Evolutionary conservation across 2,888 invertebrate species (phyloP).

Genomic region (Drosophila incognita): DNA sequence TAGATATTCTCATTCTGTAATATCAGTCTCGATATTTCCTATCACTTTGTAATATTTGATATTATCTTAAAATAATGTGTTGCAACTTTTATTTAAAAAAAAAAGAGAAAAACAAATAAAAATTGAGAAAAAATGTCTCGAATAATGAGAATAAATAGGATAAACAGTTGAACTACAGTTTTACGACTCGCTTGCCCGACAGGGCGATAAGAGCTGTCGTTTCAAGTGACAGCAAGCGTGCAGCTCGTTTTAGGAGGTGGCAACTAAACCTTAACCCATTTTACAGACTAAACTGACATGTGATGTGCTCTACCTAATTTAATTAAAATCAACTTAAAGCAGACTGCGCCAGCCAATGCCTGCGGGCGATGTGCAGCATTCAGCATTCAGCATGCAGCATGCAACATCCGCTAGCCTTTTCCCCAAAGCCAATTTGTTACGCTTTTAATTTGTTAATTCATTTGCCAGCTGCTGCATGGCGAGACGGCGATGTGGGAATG

Average conservation of each 20-base stretch:
- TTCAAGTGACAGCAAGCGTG: slow-evolving; percentile 15
- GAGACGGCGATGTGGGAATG: slow-evolving; percentile 9
- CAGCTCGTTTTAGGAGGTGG: not conserved
- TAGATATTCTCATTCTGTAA: not conserved
- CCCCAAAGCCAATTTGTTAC: slow-evolving; percentile 70
- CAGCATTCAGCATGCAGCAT: slow-evolving; percentile 41
- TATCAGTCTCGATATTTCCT: not conserved
- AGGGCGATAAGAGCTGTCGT: slow-evolving; percentile 22
- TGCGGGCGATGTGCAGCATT: slow-evolving; percentile 17
- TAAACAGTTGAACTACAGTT: not conserved
- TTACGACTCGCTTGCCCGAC: slow-evolving; percentile 2
- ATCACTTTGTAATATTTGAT: not conserved
- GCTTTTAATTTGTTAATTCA: slow-evolving; percentile 79
- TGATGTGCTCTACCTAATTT: slow-evolving; percentile 64
- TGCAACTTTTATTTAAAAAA: not conserved
- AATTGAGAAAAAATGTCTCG: not conserved
- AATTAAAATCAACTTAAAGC: slow-evolving; percentile 77
- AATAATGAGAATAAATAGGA: not conserved
- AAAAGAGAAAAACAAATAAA: not conserved
- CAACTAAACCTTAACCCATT: slow-evolving; percentile 5
- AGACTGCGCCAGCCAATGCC: slow-evolving; percentile 37
- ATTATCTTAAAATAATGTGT: not conserved
- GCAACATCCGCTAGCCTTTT: slow-evolving; percentile 37
- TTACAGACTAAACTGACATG: slow-evolving; percentile 45
- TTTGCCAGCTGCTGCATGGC: slow-evolving; percentile 56